phyloP scores from a whole-genome alignment of 1,140 invertebrate species.

The Scaptomyza graminum region DNA sequence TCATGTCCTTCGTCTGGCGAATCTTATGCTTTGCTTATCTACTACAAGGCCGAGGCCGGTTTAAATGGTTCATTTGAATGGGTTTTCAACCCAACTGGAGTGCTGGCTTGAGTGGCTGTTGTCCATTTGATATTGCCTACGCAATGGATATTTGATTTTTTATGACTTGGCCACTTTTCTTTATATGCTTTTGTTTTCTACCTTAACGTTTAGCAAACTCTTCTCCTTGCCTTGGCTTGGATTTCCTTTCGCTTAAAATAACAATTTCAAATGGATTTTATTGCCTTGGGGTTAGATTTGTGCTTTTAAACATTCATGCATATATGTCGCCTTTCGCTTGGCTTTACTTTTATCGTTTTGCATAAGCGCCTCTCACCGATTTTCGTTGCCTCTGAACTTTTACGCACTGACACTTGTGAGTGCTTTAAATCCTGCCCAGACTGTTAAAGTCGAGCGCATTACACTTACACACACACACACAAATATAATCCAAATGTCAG shows the following conservation, averaged over 20 bases:
- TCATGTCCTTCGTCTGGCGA: conserved; percentile 49
- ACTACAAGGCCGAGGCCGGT: conserved; percentile 11
- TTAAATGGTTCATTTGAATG: conserved; percentile 62
- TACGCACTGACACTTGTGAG: conserved; percentile 14
- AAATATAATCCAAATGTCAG: conserved; percentile 32
- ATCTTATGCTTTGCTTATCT: conserved; percentile 54
- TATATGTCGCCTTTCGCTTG: conserved; percentile 44
- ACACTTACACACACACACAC: conserved; percentile 10
- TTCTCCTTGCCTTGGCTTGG: conserved; percentile 14
- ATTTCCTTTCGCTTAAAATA: conserved; percentile 76
- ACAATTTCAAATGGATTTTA: conserved; percentile 83
- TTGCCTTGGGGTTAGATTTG: conserved; percentile 73
- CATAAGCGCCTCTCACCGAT: conserved; percentile 75
- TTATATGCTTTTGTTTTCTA: conserved; percentile 21
- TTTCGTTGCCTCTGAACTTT: conserved; percentile 56
- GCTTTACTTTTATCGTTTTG: conserved; percentile 71
- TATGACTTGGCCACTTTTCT: conserved; percentile 57
- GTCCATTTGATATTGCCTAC: conserved; percentile 39
- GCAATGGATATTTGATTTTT: conserved; percentile 75
- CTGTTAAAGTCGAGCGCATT: conserved; percentile 42
- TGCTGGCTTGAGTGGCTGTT: conserved; percentile 16
- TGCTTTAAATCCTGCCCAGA: conserved; percentile 43
- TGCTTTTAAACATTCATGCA: conserved; percentile 16
- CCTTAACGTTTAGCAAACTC: conserved; percentile 15
- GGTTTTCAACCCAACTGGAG: conserved; percentile 21